Base-by-base conservation (phyloP, 1,140 invertebrate genomes). In the Bombus picipes region DNA sequence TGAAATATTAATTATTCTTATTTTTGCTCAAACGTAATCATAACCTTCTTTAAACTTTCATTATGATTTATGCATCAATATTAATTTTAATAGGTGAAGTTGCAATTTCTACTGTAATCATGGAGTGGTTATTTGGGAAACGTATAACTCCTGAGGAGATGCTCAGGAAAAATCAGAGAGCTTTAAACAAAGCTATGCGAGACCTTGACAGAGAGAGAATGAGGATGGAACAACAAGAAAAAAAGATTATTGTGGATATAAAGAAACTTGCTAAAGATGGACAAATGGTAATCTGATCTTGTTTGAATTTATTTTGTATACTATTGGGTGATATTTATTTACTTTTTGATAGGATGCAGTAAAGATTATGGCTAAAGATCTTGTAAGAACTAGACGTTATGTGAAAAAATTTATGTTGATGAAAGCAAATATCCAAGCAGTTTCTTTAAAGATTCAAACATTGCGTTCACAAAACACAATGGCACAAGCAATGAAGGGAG, bases 351-450 rank as follows among this genome's bases (percentile, higher is more conserved):
- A 99, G 98, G 99, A 99, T 96, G 98, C 99, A 80, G 99, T 99
- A 0, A 99, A 99, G 96, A 99, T 99, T 89, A 99, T 99, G 99
- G 99, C 99, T 2, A 99, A 99, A 96, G 99, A 99, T 96, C 95
- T 99, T 84, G 99, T 99, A 1, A 96, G 99, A 90, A 99, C 99
- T 22, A 96, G 99, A 86, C 96, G 98, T 88, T 99, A 99, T 93
- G 97, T 98, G 39, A 99, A 99, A 94, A 99, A 99, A 95, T 99
- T 99, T 93, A 99, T 99, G 97, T 94, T 99, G 77, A 99, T 99
- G 99, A 98, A 98, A 94, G 99, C 99, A 5, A 99, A 99, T 93
- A 99, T 99, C 92, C 99, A 99, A 95, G 99, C 99, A 10, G 99
- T 99, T 18, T 98, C 99, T 2, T 96, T 99, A 53, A 99, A 99